Evolutionary conservation across 2,888 invertebrate species (phyloP).

Genomic region (Xestobium rufovillosum): DNA sequence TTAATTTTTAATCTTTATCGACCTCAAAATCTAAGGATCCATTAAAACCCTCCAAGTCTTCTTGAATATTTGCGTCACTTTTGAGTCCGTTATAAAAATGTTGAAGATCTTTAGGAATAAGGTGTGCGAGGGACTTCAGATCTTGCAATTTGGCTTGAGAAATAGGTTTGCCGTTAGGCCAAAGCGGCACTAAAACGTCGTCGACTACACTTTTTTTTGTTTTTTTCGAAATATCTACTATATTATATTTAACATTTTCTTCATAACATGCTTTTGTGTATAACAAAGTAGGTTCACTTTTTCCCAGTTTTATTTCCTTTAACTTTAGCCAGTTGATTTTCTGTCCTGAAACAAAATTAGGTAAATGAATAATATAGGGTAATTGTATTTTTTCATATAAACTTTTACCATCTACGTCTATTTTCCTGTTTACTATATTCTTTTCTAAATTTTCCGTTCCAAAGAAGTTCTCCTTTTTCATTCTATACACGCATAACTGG

Average conservation of each 20-base stretch:
- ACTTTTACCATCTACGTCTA: neutral
- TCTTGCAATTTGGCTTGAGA: neutral
- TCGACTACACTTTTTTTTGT: neutral
- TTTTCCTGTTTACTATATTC: neutral
- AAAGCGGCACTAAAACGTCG: neutral
- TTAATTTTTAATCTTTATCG: neutral
- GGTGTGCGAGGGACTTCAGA: neutral
- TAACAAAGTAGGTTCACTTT: neutral
- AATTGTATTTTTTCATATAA: neutral
- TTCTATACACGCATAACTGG: neutral
- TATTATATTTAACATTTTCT: neutral
- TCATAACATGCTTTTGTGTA: neutral
- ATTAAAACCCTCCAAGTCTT: neutral
- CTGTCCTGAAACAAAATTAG: neutral
- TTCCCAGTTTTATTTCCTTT: neutral
- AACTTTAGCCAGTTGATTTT: conserved; percentile 1
- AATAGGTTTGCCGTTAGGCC: conserved; percentile 1
- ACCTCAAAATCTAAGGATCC: conserved; percentile 2
- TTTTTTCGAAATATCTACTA: conserved; percentile 1
- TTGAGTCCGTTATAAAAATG: conserved; percentile 1
- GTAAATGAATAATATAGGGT: neutral
- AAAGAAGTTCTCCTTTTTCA: conserved; percentile 1
- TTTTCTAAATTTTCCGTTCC: conserved; percentile 2
- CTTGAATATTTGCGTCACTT: neutral
- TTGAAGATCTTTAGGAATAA: neutral